Percentiles rank a stretch among this genome's conserved stretches.
These are phyloP conservation scores for Parochlus steinenii DNA, from an alignment of 2,888 invertebrate species.

Conservation along the genomic window DNA sequence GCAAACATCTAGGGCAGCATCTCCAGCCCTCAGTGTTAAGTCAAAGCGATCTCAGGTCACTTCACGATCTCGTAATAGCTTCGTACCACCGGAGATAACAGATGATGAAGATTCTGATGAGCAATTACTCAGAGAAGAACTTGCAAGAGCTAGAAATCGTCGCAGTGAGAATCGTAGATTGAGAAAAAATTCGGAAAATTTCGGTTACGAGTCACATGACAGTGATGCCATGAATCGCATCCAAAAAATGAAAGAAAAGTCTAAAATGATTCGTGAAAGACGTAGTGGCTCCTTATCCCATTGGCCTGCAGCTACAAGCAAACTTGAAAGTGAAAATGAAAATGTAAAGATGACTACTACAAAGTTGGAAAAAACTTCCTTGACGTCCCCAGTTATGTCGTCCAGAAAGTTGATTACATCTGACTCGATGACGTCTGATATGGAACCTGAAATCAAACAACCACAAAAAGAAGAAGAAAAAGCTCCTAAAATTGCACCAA, in stretches of 20 bases:
- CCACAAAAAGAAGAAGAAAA: too few species aligned
- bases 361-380: slow-evolving; percentile 4
- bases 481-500: neutral
- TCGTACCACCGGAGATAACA: slow-evolving; percentile 32
- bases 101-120: slow-evolving; percentile 47
- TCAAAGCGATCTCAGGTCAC: slow-evolving; percentile 50
- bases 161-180: slow-evolving; percentile 19
- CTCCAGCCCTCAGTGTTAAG: slow-evolving; percentile 50
- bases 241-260: slow-evolving; percentile 11
- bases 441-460: too few species aligned
- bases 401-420: neutral
- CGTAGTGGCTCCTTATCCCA: slow-evolving; percentile 8
- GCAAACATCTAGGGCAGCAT: slow-evolving; percentile 44
- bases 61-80: slow-evolving; percentile 33
- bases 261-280: slow-evolving; percentile 10
- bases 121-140: slow-evolving; percentile 22
- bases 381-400: slow-evolving; percentile 5
- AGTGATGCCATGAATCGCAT: slow-evolving; percentile 12
- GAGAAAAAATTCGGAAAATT: slow-evolving; percentile 1
- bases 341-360: slow-evolving; percentile 4
- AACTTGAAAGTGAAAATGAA: slow-evolving; percentile 11
- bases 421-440: slow-evolving; percentile 10
- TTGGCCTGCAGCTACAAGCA: slow-evolving; percentile 5
- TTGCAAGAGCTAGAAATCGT: slow-evolving; percentile 25
- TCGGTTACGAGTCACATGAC: slow-evolving; percentile 12